Conservation (phyloP, 2,888 invertebrate species). For the Tenthredo livida region DNA sequence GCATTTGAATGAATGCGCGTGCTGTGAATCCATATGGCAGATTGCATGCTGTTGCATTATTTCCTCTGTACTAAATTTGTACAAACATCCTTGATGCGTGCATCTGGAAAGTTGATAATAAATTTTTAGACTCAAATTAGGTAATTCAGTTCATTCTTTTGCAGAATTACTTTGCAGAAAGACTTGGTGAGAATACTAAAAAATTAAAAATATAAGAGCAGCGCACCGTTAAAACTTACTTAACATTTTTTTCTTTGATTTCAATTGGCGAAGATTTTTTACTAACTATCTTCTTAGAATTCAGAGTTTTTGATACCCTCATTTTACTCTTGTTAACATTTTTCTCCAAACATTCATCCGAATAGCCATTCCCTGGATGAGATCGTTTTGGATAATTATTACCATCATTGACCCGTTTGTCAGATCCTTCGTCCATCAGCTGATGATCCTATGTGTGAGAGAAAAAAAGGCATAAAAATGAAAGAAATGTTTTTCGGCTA, state of each 20-base stretch:
- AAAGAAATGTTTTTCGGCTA: constrained; percentile 53
- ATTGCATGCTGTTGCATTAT: constrained; percentile 78
- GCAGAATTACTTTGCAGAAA: neutral
- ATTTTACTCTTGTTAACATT: constrained; percentile 55
- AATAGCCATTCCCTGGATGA: constrained; percentile 54
- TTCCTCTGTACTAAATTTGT: constrained; percentile 78
- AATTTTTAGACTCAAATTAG: constrained; percentile 68
- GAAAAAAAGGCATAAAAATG: neutral
- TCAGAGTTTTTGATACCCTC: constrained; percentile 63
- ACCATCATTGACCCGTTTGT: constrained; percentile 60
- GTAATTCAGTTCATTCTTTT: too few species aligned
- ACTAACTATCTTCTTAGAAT: constrained; percentile 64
- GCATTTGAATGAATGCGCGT: constrained; percentile 79
- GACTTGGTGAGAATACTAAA: neutral
- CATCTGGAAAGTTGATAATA: constrained; percentile 77
- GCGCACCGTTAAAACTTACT: constrained; percentile 64
- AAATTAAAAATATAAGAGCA: neutral
- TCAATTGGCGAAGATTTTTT: constrained; percentile 64
- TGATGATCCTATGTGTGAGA: constrained; percentile 64
- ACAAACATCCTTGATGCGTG: constrained; percentile 79
- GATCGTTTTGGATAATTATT: constrained; percentile 58
- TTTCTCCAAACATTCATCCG: constrained; percentile 54
- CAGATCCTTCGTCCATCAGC: constrained; percentile 66
- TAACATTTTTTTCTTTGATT: constrained; percentile 66
- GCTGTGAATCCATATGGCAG: constrained; percentile 78